Percentiles rank a stretch among this genome's conserved stretches.
phyloP scores from a whole-genome alignment of 2,797 vertebrate genomes.

The Megaceryle alcyon region DNA sequence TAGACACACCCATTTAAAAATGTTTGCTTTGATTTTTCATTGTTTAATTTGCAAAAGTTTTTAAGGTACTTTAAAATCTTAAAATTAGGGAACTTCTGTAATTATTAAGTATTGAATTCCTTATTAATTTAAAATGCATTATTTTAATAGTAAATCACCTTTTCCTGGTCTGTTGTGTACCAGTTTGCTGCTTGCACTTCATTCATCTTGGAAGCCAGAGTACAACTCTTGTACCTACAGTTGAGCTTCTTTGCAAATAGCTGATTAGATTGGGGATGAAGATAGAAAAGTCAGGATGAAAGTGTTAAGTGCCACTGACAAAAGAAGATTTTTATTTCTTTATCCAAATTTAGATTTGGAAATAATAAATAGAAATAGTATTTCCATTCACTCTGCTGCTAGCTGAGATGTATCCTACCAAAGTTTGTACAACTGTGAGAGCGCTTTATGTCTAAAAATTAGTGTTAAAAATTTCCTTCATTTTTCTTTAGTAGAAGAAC shows the following conservation, averaged over 20 bases:
- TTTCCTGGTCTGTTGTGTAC: neutral
- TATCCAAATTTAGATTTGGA: neutral
- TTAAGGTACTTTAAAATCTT: neutral
- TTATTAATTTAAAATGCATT: neutral
- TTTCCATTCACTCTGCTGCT: neutral
- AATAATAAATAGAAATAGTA: neutral
- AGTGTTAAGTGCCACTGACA: neutral
- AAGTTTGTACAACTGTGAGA: neutral
- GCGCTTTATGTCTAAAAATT: neutral
- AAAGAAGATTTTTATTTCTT: neutral
- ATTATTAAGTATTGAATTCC: neutral
- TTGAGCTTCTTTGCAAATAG: neutral
- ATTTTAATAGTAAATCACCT: neutral
- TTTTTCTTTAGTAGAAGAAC: neutral
- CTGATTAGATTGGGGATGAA: neutral
- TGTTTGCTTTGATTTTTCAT: constrained; percentile 10
- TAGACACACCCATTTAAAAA: constrained; percentile 29
- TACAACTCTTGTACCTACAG: neutral
- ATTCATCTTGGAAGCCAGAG: neutral
- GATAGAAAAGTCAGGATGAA: neutral
- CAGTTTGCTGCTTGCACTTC: neutral
- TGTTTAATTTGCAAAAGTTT: neutral
- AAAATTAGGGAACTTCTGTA: neutral
- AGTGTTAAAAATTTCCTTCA: neutral
- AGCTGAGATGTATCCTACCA: neutral